Conservation (phyloP, 2,113 vertebrate species). For the Craseonycteris thonglongyai region DNA sequence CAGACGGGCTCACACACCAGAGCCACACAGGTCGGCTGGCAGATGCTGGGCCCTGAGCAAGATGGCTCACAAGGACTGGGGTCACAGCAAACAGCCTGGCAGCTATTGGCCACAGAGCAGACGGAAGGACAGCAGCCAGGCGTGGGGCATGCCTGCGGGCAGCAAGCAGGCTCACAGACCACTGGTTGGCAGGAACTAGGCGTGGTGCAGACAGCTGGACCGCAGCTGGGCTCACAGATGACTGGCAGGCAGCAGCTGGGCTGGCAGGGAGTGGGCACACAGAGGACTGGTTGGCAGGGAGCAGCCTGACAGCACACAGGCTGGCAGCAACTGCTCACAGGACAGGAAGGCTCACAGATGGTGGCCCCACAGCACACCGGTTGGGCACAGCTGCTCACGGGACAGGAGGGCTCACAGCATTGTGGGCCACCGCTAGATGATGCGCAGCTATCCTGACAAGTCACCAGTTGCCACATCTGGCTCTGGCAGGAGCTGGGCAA, state of each 20-base stretch:
- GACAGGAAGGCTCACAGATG: neutral
- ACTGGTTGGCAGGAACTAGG: conserved; percentile 38
- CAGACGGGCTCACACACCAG: conserved; percentile 62
- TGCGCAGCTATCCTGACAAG: conserved; percentile 47
- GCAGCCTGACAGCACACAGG: conserved; percentile 22
- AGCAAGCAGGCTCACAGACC: conserved; percentile 54
- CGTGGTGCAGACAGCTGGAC: neutral
- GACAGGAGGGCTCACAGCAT: neutral
- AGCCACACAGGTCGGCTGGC: conserved; percentile 43
- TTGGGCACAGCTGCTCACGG: neutral
- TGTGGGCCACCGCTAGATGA: conserved; percentile 17
- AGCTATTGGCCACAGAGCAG: conserved; percentile 39
- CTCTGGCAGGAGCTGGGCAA: conserved; percentile 65
- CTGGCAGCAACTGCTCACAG: neutral
- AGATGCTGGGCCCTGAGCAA: conserved; percentile 38
- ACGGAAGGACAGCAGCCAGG: conserved; percentile 52
- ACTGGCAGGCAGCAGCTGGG: conserved; percentile 35
- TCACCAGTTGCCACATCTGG: conserved; percentile 67
- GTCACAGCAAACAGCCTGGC: conserved; percentile 50
- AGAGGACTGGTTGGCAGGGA: conserved; percentile 47
- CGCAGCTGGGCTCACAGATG: conserved; percentile 36
- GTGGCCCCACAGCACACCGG: neutral
- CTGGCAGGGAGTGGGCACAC: conserved; percentile 41
- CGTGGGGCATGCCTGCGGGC: neutral
- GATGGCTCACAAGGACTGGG: conserved; percentile 47